A percentile compares a stretch with the other conserved stretches of the same genome.
These are phyloP conservation scores for Chrosomus eos DNA, from an alignment of 2,797 vertebrate species.

Conservation along the genomic window DNA sequence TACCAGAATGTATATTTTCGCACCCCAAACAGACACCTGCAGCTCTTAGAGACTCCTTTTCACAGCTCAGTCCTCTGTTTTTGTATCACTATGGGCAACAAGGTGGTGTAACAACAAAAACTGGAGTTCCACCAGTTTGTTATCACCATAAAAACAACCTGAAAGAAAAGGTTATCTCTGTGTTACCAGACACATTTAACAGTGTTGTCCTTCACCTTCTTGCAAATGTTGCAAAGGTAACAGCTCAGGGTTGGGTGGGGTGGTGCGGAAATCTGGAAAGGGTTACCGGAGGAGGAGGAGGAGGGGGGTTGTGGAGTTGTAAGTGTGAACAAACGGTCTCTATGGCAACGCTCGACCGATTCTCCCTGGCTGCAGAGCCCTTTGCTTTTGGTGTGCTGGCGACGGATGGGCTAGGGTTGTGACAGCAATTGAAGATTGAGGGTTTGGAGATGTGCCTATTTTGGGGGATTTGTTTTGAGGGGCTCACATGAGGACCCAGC, in stretches of 20 bases:
- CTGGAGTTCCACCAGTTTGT: slow-evolving; percentile 54
- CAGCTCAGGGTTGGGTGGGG: slow-evolving; percentile 54
- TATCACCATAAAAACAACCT: slow-evolving; percentile 28
- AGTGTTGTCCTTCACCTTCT: slow-evolving; percentile 20
- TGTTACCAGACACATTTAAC: slow-evolving; percentile 47
- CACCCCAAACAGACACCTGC: slow-evolving; percentile 43
- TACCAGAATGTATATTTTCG: slow-evolving; percentile 33
- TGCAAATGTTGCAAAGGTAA: slow-evolving; percentile 35
- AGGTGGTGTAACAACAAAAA: slow-evolving; percentile 57
- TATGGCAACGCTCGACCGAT: slow-evolving; percentile 80
- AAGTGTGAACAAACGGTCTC: slow-evolving; percentile 79
- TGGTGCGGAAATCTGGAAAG: slow-evolving; percentile 73
- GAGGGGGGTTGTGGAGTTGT: slow-evolving; percentile 71
- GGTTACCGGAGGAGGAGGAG: slow-evolving; percentile 68
- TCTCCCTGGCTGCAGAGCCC: slow-evolving; percentile 73
- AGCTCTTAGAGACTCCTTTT: slow-evolving; percentile 32
- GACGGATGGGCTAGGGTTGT: slow-evolving; percentile 73
- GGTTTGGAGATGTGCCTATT: slow-evolving; percentile 9
- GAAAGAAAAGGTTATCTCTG: slow-evolving; percentile 36
- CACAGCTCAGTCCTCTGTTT: slow-evolving; percentile 40
- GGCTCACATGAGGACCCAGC: slow-evolving; percentile 1
- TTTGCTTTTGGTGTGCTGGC: slow-evolving; percentile 63
- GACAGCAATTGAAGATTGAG: slow-evolving; percentile 67
- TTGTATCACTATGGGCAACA: slow-evolving; percentile 53
- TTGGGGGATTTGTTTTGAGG: not conserved